Conservation (phyloP, 2,888 invertebrate species). For the Ophraella communa region DNA sequence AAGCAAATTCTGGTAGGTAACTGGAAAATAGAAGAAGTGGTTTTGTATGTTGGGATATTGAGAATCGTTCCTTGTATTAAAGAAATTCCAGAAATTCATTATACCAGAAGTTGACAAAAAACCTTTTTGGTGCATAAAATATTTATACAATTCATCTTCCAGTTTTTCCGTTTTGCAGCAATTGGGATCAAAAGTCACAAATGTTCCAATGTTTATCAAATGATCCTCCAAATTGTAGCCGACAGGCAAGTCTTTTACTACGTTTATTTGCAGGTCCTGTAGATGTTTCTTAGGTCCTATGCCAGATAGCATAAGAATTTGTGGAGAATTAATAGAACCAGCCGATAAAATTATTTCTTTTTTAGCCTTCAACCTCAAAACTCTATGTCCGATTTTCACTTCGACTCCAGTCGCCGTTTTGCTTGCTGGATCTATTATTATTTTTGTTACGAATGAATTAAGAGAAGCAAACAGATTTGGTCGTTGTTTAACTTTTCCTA, state of each 20-base stretch:
- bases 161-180: conserved; percentile 7
- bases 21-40: conserved; percentile 51
- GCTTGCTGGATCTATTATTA: conserved; percentile 61
- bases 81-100: conserved; percentile 60
- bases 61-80: conserved; percentile 59
- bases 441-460: conserved; percentile 63
- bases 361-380: conserved; percentile 55
- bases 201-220: conserved; percentile 53
- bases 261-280: conserved; percentile 57
- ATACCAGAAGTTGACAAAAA: conserved; percentile 60
- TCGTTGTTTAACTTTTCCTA: conserved; percentile 63
- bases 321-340: conserved; percentile 72
- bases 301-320: conserved; percentile 73
- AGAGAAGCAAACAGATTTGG: conserved; percentile 67
- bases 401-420: conserved; percentile 61
- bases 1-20: conserved; percentile 34
- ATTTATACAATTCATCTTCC: conserved; percentile 52
- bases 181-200: conserved; percentile 32
- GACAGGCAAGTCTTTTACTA: conserved; percentile 61
- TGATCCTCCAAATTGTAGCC: conserved; percentile 67
- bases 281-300: conserved; percentile 65
- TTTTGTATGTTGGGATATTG: conserved; percentile 63
- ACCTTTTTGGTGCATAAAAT: conserved; percentile 62
- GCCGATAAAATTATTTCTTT: conserved; percentile 71
- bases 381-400: conserved; percentile 53